Evolutionary conservation across 2,888 invertebrate genomes (phyloP).

Genomic region (Myopa tessellatipennis): DNA sequence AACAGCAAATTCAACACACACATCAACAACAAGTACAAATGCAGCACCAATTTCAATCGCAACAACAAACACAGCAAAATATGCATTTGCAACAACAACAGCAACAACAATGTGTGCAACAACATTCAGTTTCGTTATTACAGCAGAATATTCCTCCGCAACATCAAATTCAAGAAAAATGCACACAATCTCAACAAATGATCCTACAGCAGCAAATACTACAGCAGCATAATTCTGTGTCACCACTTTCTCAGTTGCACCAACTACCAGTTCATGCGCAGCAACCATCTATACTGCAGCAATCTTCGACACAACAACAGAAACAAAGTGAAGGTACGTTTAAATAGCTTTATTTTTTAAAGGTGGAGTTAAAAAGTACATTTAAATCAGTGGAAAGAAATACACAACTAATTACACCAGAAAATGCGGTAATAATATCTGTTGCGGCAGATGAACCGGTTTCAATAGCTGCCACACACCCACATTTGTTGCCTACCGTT

Average conservation of each 20-base stretch:
- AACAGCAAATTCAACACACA: constrained; percentile 33
- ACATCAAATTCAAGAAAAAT: constrained; percentile 6
- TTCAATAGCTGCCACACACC: constrained; percentile 66
- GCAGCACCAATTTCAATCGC: constrained; percentile 36
- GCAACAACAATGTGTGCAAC: constrained; percentile 25
- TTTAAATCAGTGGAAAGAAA: constrained; percentile 41
- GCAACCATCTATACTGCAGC: constrained; percentile 39
- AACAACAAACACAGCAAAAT: constrained; percentile 34
- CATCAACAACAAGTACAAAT: constrained; percentile 41
- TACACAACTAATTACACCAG: constrained; percentile 18
- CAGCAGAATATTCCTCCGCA: not conserved
- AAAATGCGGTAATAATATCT: constrained; percentile 28
- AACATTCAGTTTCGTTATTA: constrained; percentile 1
- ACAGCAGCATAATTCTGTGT: constrained; percentile 42
- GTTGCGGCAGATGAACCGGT: constrained; percentile 60
- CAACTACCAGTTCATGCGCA: constrained; percentile 45
- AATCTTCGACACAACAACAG: constrained; percentile 44
- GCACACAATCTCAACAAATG: constrained; percentile 5
- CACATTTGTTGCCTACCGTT: constrained; percentile 64
- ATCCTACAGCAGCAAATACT: constrained; percentile 34
- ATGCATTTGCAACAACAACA: constrained; percentile 36
- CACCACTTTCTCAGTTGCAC: constrained; percentile 51
- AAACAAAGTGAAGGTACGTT: constrained; percentile 50
- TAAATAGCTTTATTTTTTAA: not conserved
- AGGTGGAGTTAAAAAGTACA: not conserved